Base-by-base conservation (phyloP, 2,888 invertebrate species). In the Bellardia bayeri region DNA sequence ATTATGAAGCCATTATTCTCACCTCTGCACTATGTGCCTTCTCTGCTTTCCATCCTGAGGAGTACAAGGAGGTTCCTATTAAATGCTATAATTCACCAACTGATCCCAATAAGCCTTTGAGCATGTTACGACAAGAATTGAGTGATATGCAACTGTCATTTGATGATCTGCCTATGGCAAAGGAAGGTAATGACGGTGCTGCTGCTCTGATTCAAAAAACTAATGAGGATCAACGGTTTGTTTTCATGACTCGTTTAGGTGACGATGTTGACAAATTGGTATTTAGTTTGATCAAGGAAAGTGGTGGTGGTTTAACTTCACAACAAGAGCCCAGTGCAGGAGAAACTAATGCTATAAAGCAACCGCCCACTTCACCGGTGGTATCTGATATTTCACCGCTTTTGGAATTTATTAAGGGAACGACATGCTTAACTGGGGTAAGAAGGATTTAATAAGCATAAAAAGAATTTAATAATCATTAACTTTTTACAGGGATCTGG, bases 1-100 rank as follows among this genome's bases (percentile, higher is more conserved):
- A 98, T 93, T 99, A 99, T 92, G 99, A 99, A 94, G 96, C 95
- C 8, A 96, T 99, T 14, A 97, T 99, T 14, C 94, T 99, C 33
- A 98, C 99, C 0, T 96, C 97, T 0, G 94, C 96, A 11, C 94
- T 99, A 0, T 99, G 99, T 91, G 94, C 95, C 51, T 99, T 99
- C 94, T 98, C 99, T 0, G 96, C 96, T 86, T 99, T 97, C 91
- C 96, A 96, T 90, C 96, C 97, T 0, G 96, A 96, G 91, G 97
- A 97, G 90, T 95, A 96, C 3, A 96, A 96, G 16, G 97, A 97
- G 92, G 96, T 97, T 90, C 94, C 95, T 33, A 97, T 98, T 40
- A 96, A 95, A 90, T 98, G 98, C 91, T 91, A 95, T 14, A 96
- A 98, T 0, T 90, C 96, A 0, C 95, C 94, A 0, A 95, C 95